A percentile compares a stretch with the other conserved stretches of the same genome.
These are phyloP conservation scores for Cryptus armator DNA, from an alignment of 2,888 invertebrate species.

Conservation along the genomic window DNA sequence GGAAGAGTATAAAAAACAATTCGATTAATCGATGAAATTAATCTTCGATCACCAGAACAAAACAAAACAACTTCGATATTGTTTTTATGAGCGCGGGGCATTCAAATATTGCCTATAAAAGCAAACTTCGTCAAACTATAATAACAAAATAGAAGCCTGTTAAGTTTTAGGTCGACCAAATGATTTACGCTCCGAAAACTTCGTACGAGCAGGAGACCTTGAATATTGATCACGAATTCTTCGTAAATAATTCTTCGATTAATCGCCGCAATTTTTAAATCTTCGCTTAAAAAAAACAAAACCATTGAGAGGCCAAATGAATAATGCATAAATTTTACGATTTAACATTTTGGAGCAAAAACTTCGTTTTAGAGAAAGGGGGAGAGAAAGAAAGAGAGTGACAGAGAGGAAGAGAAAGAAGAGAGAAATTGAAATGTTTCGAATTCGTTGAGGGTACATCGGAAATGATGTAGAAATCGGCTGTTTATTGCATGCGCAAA, in stretches of 20 bases:
- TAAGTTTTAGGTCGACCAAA: conserved; percentile 32
- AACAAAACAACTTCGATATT: conserved; percentile 43
- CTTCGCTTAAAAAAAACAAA: conserved; percentile 29
- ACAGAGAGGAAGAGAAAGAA: conserved; percentile 4
- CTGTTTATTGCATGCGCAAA: conserved; percentile 61
- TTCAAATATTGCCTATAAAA: conserved; percentile 5
- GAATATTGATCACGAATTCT: conserved; percentile 43
- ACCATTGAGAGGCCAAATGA: conserved; percentile 35
- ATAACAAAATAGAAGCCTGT: conserved; percentile 1
- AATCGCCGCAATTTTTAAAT: conserved; percentile 59
- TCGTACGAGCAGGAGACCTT: conserved; percentile 38
- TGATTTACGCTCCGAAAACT: conserved; percentile 55
- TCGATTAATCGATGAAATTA: conserved; percentile 55
- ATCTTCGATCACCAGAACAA: conserved; percentile 44
- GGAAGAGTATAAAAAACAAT: conserved; percentile 25
- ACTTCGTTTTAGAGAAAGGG: background rate
- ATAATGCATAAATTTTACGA: conserved; percentile 57
- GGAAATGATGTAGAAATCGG: conserved; percentile 37
- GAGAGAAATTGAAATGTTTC: background rate
- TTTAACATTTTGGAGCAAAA: conserved; percentile 5
- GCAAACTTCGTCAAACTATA: conserved; percentile 36
- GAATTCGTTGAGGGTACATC: conserved; percentile 9
- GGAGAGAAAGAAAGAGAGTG: background rate
- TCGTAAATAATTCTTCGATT: conserved; percentile 66
- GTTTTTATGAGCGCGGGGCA: conserved; percentile 24